Conservation (phyloP, 1,140 invertebrate genomes). For the Rhopalosiphum maidis region DNA sequence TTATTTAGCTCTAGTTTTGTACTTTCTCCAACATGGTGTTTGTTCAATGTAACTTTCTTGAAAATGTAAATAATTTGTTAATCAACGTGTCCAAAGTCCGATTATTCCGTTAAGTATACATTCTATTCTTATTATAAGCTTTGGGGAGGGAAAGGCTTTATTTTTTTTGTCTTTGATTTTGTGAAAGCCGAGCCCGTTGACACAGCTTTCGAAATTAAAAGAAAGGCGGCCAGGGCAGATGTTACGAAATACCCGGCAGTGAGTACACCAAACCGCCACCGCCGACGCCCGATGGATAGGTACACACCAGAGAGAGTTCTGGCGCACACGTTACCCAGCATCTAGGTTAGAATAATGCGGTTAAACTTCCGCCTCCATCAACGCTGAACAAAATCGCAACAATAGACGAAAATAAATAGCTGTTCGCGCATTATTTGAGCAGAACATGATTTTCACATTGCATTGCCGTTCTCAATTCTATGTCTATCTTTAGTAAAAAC, state of each 20-base stretch:
- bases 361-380: conserved; percentile 55
- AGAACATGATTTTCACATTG: conserved; percentile 51
- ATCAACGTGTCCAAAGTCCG: not conserved
- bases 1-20: not conserved
- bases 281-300: conserved; percentile 45
- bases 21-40: not conserved
- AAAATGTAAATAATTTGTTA: conserved; percentile 19
- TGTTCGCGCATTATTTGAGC: conserved; percentile 39
- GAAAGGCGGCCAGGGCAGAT: conserved; percentile 48
- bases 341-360: conserved; percentile 52
- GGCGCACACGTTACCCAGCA: conserved; percentile 30
- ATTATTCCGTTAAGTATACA: not conserved
- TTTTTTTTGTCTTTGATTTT: conserved; percentile 48
- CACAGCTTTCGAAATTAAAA: conserved; percentile 56
- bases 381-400: conserved; percentile 37
- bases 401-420: conserved; percentile 47
- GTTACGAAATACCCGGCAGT: conserved; percentile 57
- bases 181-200: conserved; percentile 32
- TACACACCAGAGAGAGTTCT: conserved; percentile 48
- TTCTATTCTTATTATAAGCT: conserved; percentile 1
- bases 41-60: not conserved
- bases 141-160: conserved; percentile 36
- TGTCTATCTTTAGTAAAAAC: not conserved
- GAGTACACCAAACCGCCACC: conserved; percentile 52
- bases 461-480: conserved; percentile 4